Base-by-base conservation (phyloP, 1,140 invertebrate genomes). In the Drosophila saltans region DNA sequence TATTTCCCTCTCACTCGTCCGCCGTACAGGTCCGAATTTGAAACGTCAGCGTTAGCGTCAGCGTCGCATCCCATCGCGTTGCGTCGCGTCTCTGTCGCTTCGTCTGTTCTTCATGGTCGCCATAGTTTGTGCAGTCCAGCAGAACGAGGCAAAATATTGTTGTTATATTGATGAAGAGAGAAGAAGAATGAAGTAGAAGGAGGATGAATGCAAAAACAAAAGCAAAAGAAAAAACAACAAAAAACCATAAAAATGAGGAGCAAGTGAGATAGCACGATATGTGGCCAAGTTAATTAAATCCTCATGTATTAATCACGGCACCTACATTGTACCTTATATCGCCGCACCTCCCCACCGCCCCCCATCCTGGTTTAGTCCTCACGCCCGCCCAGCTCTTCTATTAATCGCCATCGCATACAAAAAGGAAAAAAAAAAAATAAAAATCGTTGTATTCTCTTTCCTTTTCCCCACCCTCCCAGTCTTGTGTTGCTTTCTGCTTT, bases 291-390 rank as follows among this genome's bases (percentile, higher is more conserved):
- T 91, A 90, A 86, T 90, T 90, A 90, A 90, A 86, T 90, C 79
- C 81, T 90, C 82, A 90, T 90, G 86, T 86, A 90, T 86, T 89
- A 90, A 90, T 90, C 86, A 90, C 82, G 69, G 86, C 74, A 88
- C 85, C 81, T 86, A n/a, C 52, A 11, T 52, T 52, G 45, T 52
- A 24, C 21, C 21, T 9, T 11, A 85, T 70, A 65, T 60, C 45
- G 11, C 10, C 39, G 8, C 6, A 9, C 41, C 11, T n/a, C 39
- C 39, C 30, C 63, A 1, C 10, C 16, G 16, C 7, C 36, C 24
- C n/a, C 16, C 39, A 39, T 3, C n/a, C 52, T 3, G 2, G 26
- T 33, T 64, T 5, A 36, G 33, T 21, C 3, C 28, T 1, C 52
- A 3, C 41, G 1, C 39, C 56, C 55, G 78, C 75, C 45, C 16